Evolutionary conservation across 2,797 vertebrate genomes (phyloP), one percentile per base, ranked within the genome.

Genomic region (Sciaenops ocellatus): DNA sequence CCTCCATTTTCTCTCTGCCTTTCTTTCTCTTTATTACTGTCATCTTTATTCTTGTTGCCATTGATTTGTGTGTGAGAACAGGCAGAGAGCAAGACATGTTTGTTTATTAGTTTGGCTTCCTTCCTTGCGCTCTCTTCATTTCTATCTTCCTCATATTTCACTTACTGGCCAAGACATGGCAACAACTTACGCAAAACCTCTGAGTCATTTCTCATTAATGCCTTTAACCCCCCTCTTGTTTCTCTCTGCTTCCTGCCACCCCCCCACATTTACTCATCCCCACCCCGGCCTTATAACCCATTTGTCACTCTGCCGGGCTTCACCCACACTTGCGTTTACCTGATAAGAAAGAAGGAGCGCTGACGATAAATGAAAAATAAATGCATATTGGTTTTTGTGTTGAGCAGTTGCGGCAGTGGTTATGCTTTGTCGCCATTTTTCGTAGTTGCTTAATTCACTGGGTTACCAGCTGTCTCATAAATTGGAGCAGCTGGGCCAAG

Each of bases 71-170:
- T 62, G 34, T 11, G 56, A 73, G 63, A 24, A 22, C 61, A 26
- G 52, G 48, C 67, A 59, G 46, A 76, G 41, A 62, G 0, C 34
- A 56, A 60, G 20, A 20, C 10, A 12, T 82, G 48, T 84, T 80
- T 83, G 72, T 76, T 76, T 76, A 83, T 79, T 83, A 48, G 52
- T 69, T 79, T 63, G 48, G 65, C 79, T 82, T 83, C 70, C 85
- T 83, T 80, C 55, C 52, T 73, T 57, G 38, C 55, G 64, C 42
- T 50, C 55, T 28, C 66, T 73, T 78, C 42, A 24, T 56, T 71
- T 88, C 69, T 41, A n/a, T 76, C 60, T 67, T 69, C 69, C 69
- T 78, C 85, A 67, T 78, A 70, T 89, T 82, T 85, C 68, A 73
- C 42, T 74, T 11, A 56, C 63, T 42, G 55, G 28, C 69, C 75